phyloP scores from a whole-genome alignment of 1,140 invertebrate species.

The Pentalonia nigronervosa region DNA sequence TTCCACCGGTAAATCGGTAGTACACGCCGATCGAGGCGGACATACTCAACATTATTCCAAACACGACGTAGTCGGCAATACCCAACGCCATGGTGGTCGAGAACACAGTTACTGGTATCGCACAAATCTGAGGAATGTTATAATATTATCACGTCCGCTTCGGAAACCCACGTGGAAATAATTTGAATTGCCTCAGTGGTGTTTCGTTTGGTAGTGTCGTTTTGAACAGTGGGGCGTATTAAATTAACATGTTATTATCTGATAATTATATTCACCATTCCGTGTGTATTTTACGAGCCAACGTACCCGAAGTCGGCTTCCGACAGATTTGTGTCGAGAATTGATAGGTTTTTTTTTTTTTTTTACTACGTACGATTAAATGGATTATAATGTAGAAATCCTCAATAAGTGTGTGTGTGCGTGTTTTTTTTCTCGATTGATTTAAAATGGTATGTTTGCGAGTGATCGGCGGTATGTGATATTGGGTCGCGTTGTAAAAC shows the following conservation, averaged over 20 bases:
- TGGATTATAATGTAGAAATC: neutral
- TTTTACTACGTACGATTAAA: neutral
- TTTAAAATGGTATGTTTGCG: neutral
- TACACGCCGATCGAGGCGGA: slow-evolving; percentile 81
- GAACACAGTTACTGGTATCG: neutral
- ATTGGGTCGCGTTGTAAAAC: neutral
- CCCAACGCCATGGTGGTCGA: slow-evolving; percentile 29
- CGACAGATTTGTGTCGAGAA: neutral
- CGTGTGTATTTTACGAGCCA: neutral
- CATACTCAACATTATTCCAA: slow-evolving; percentile 69
- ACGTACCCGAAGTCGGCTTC: neutral
- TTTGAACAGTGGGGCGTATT: neutral
- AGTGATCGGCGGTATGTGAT: neutral
- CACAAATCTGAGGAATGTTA: neutral
- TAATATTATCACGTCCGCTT: neutral
- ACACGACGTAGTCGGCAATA: slow-evolving; percentile 71
- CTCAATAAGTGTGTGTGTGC: neutral
- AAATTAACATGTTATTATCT: neutral
- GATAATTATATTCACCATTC: neutral
- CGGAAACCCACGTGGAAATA: neutral
- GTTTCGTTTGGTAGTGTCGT: neutral
- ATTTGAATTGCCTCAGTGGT: neutral
- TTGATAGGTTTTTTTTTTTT: neutral
- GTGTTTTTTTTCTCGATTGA: neutral
- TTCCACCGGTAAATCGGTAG: slow-evolving; percentile 84